Evolutionary conservation across 2,113 vertebrate genomes (phyloP).

Genomic region (Delphinus delphis): DNA sequence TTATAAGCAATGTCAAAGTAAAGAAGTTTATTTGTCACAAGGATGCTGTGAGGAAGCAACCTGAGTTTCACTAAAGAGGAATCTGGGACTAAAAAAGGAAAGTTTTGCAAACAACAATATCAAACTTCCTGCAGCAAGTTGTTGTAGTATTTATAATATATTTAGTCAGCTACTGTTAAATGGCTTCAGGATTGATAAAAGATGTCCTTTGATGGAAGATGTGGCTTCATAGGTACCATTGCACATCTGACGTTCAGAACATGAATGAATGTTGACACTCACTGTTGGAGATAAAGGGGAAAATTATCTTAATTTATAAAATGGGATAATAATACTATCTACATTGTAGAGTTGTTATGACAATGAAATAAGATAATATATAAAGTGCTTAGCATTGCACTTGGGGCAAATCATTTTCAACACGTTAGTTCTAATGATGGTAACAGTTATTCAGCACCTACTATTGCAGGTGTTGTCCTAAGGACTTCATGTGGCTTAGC

Average conservation of each 20-base stretch:
- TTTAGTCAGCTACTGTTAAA: background rate
- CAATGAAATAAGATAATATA: background rate
- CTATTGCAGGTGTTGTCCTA: background rate
- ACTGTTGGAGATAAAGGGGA: background rate
- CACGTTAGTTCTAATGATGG: background rate
- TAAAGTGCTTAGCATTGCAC: background rate
- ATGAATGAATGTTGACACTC: background rate
- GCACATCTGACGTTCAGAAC: background rate
- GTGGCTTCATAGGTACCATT: background rate
- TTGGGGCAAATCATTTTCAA: background rate
- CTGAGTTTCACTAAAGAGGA: background rate
- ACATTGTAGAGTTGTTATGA: background rate
- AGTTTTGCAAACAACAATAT: background rate
- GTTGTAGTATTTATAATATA: background rate
- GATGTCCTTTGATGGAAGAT: background rate
- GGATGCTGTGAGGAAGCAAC: background rate
- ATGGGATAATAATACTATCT: background rate
- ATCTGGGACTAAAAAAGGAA: background rate
- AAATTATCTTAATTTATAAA: background rate
- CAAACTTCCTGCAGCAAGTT: background rate
- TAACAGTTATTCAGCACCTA: background rate
- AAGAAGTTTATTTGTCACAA: background rate
- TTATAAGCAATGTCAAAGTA: background rate
- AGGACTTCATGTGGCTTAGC: background rate
- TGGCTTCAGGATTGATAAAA: background rate